A percentile compares a stretch with the other conserved stretches of the same genome.
These are phyloP conservation scores for Araneus ventricosus DNA, from an alignment of 1,140 invertebrate species.

Conservation along the genomic window DNA sequence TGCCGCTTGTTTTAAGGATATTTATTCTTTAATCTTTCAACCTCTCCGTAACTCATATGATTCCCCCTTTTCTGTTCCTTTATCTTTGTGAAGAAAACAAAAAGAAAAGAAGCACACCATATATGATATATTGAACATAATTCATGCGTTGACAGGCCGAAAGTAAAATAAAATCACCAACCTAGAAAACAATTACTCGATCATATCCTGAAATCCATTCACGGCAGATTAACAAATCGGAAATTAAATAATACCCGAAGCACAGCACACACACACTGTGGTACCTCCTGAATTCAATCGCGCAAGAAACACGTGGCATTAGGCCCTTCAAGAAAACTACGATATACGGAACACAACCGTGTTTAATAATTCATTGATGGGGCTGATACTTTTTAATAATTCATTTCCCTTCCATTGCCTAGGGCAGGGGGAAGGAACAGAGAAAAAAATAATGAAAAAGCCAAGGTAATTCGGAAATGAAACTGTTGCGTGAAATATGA, in stretches of 20 bases:
- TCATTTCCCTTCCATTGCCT: constrained; percentile 40
- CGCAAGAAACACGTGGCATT: not conserved
- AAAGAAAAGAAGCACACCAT: no score
- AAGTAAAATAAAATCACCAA: not conserved
- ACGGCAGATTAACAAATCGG: not conserved
- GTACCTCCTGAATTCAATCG: not conserved
- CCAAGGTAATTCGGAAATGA: constrained; percentile 15
- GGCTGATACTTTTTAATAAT: constrained; percentile 59
- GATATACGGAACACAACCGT: not conserved
- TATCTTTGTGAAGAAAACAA: no score
- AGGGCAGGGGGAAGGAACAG: not conserved
- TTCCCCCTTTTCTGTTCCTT: no score
- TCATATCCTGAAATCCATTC: not conserved
- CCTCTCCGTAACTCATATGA: no score
- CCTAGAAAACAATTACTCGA: not conserved
- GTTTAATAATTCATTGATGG: constrained; percentile 67
- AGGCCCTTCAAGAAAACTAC: not conserved
- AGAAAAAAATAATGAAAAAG: not conserved
- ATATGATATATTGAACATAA: no score
- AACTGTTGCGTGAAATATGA: constrained; percentile 70
- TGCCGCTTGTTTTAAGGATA: no score
- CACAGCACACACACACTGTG: not conserved
- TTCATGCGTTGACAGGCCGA: no score
- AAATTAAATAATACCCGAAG: constrained; percentile 8
- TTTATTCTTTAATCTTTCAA: no score